Evolutionary conservation across 2,888 invertebrate species (phyloP), one percentile per base, ranked within the genome.

Genomic region (Sinhomidia bicolor): DNA sequence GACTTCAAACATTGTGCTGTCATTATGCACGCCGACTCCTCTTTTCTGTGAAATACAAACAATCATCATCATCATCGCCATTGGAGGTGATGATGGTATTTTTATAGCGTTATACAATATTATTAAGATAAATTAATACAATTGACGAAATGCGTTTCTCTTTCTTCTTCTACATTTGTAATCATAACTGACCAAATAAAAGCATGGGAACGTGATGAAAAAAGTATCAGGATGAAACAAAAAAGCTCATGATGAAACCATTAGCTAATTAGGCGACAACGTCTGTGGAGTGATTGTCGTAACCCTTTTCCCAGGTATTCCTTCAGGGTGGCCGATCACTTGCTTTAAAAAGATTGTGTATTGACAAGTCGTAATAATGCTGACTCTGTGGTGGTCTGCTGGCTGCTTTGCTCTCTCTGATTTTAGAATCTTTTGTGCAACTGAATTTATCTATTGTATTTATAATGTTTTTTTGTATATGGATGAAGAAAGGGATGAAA

Each of bases 281-380:
- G 78, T 88, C 29, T 44, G 26, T 36, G 57, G 32, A 88, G 51
- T 20, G 60, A 88, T 80, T 84, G 80, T 80, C 79, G 23, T 84
- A 79, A 41, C 23, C 47, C 47, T 41, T 84, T 87, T 36, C 86
- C 36, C 62, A 60, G 23, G 20, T 54, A 23, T 36, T 74, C 81
- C 78, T 85, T 36, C 89, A 90, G 90, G 90, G 90, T 90, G 90
- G 90, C 87, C 90, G 80, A 60, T 79, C 84, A 84, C 71, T 74
- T 89, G 85, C 81, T 68, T 32, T 17, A 14, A 78, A 54, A 47
- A 86, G 85, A 83, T 88, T 89, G 54, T 26, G 44, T 90, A 85
- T 90, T 90, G 90, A 89, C 90, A 90, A 89, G 83, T 84, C 83
- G n/a, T n/a, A n/a, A 76, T 89, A 84, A 86, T 87, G 80, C 62